Base-by-base conservation (phyloP, 2,797 vertebrate genomes). In the Xiphophorus birchmanni region DNA sequence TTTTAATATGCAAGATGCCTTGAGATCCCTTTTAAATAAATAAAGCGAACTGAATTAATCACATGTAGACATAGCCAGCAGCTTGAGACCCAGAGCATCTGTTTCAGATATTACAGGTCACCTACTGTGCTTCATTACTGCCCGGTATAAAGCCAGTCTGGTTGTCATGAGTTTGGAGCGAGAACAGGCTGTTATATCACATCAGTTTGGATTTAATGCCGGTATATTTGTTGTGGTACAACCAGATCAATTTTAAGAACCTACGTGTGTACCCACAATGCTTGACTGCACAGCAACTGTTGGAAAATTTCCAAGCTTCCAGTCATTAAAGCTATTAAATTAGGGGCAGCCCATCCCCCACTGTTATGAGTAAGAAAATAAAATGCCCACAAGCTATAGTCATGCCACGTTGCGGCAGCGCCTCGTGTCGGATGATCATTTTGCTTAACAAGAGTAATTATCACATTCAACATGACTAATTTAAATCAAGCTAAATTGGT, bases 401-500 rank as follows among this genome's bases (percentile, higher is more conserved):
- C 88, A 90, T 85, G 90, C 89, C 89, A 88, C 84, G 80, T 86
- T 89, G 81, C 90, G 89, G 94, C 87, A 89, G 87, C 75, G 44
- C 87, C 81, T 82, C 47, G 65, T 77, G 86, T 48, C 78, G 75
- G 83, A 88, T 88, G 88, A 94, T 95, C 88, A 86, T 92, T 92
- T 92, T 1, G 80, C 85, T 88, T 88, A 92, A 94, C 88, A 89
- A 80, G 88, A 90, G 86, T 88, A 91, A 94, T 94, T 94, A 93
- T 91, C 84, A 79, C 88, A 74, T 92, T 91, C 87, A 89, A 92
- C 92, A 91, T 87, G 88, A 93, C 90, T 94, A 91, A 93, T 94
- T 92, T 91, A 92, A 92, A 91, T 86, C 85, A 90, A 92, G 89
- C 92, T 89, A 90, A 92, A 93, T 94, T 90, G 91, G 86, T 13